These are phyloP conservation scores for Pogonocherus hispidulus DNA, from an alignment of 2,888 invertebrate genomes.

Conservation along the genomic window DNA sequence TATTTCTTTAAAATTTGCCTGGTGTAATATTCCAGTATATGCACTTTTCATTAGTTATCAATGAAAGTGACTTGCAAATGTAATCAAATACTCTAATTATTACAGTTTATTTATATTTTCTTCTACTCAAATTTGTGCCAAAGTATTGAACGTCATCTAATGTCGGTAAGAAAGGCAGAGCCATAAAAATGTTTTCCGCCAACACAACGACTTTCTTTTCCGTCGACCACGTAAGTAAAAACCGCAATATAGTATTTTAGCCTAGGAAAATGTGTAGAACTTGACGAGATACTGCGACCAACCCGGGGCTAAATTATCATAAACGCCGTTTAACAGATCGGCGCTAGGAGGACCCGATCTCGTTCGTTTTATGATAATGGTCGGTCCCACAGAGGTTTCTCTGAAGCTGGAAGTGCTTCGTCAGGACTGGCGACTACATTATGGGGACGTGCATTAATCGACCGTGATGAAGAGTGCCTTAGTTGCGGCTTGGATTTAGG, in stretches of 20 bases:
- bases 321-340: conserved; percentile 47
- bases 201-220: too few species aligned
- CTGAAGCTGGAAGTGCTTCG: conserved; percentile 59
- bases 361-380: conserved; percentile 63
- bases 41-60: too few species aligned
- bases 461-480: conserved; percentile 5
- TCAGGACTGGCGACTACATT: conserved; percentile 51
- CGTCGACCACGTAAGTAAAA: too few species aligned
- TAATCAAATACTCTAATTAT: too few species aligned
- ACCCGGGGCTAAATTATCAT: conserved; percentile 36
- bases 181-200: too few species aligned
- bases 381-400: conserved; percentile 55
- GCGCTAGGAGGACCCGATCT: conserved; percentile 43
- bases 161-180: too few species aligned
- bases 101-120: too few species aligned
- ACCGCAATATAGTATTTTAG: background rate
- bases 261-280: background rate
- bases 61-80: too few species aligned
- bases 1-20: too few species aligned
- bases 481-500: background rate
- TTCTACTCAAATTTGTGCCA: too few species aligned
- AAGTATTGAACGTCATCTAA: too few species aligned
- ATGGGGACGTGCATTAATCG: conserved; percentile 32
- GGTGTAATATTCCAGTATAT: too few species aligned
- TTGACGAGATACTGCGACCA: background rate